Conservation (phyloP, 2,113 vertebrate species). For the Pituophis catenifer region DNA sequence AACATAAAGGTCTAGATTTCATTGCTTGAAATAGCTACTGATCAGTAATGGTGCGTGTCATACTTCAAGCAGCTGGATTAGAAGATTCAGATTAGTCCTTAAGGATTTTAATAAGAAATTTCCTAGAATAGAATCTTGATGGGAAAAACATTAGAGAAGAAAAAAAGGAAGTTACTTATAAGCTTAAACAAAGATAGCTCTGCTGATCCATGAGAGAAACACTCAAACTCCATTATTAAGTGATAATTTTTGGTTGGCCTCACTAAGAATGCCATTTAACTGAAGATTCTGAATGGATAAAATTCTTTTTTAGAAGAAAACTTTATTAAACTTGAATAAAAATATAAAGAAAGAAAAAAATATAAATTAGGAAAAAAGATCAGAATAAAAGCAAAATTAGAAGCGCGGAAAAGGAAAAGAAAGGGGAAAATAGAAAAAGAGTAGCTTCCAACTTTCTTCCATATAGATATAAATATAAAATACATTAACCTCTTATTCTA, state of each 20-base stretch:
- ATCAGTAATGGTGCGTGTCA: not conserved
- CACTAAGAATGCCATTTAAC: not conserved
- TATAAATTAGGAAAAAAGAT: too few relatives aligned
- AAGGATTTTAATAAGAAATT: slow-evolving; percentile 3
- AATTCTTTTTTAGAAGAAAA: not conserved
- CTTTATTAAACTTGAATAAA: not conserved
- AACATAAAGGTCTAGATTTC: not conserved
- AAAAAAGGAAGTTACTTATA: not conserved
- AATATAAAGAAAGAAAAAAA: not conserved
- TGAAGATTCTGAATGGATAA: not conserved
- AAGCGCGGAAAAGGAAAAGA: not conserved
- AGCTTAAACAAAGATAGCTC: not conserved
- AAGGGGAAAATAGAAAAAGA: not conserved
- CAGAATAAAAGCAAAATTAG: not conserved
- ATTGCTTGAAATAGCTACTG: not conserved
- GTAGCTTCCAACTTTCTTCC: not conserved
- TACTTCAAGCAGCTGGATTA: not conserved
- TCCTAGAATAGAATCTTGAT: not conserved
- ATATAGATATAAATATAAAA: not conserved
- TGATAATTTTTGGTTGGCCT: not conserved
- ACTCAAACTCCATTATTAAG: not conserved
- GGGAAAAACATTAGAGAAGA: slow-evolving; percentile 2
- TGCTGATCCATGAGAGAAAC: not conserved
- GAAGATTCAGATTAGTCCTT: not conserved
- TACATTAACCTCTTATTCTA: not conserved